These are phyloP conservation scores for Sciurus carolinensis DNA, from an alignment of 2,797 vertebrate species.

Conservation along the genomic window DNA sequence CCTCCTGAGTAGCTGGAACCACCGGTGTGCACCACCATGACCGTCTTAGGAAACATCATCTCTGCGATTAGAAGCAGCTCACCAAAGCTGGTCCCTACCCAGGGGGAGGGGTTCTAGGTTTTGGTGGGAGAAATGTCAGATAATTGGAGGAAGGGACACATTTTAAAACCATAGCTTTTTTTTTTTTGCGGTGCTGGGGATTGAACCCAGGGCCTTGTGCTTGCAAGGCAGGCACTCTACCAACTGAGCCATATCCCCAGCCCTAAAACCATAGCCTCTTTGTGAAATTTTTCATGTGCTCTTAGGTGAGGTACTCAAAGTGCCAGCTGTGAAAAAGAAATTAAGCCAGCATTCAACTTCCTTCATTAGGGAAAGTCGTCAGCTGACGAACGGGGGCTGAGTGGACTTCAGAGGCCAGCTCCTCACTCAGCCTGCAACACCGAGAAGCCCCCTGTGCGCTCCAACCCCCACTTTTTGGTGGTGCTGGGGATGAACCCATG, in stretches of 20 bases:
- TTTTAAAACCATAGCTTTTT: not conserved
- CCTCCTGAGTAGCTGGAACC: not conserved
- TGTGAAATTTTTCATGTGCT: not conserved
- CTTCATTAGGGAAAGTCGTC: not conserved
- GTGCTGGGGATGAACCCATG: no score
- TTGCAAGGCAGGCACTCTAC: no score
- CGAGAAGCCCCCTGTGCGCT: no score
- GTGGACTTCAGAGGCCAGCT: no score
- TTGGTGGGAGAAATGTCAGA: not conserved
- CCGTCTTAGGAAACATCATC: not conserved
- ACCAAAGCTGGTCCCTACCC: no score
- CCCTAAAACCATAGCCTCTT: not conserved
- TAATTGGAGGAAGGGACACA: not conserved
- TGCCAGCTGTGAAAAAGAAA: not conserved
- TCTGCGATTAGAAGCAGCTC: not conserved
- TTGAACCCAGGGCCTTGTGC: no score
- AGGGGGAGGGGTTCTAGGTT: not conserved
- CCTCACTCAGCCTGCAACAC: not conserved
- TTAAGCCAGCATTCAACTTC: accelerated
- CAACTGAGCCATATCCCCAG: no score
- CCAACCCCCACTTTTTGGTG: no score
- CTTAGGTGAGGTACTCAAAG: not conserved
- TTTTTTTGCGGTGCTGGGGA: no score
- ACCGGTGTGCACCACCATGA: not conserved
- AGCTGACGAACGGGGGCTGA: accelerated